A percentile compares a stretch with the other conserved stretches of the same genome.
Evolutionary conservation across 2,888 invertebrate species (phyloP).

Genomic region (Neoscelio sp.): DNA sequence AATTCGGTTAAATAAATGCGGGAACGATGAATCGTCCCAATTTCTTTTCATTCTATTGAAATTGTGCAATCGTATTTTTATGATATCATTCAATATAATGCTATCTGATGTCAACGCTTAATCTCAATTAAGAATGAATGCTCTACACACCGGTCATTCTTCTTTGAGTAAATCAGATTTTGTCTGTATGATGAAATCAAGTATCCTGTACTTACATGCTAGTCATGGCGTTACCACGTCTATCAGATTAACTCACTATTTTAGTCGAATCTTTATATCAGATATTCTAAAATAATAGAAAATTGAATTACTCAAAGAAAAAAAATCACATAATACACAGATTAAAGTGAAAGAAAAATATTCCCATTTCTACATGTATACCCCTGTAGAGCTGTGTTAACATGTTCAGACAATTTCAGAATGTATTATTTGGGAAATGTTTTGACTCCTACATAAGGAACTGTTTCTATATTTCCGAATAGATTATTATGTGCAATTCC

Average conservation of each 20-base stretch:
- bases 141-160: constrained; percentile 49
- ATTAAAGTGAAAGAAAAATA: too few relatives aligned
- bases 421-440: too few relatives aligned
- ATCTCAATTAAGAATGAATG: constrained; percentile 24
- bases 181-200: constrained; percentile 46
- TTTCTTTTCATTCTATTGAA: constrained; percentile 10
- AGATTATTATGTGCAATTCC: too few relatives aligned
- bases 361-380: too few relatives aligned
- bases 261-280: constrained; percentile 1
- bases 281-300: background rate
- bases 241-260: constrained; percentile 39
- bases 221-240: constrained; percentile 35
- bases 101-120: constrained; percentile 47
- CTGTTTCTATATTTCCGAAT: too few relatives aligned
- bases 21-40: constrained; percentile 31
- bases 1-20: too few relatives aligned
- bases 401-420: too few relatives aligned
- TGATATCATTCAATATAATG: constrained; percentile 48
- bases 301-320: background rate
- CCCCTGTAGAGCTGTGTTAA: too few relatives aligned
- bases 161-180: constrained; percentile 49
- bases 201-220: constrained; percentile 46
- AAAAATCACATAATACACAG: too few relatives aligned
- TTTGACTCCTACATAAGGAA: too few relatives aligned
- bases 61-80: constrained; percentile 41